Conservation (phyloP, 2,888 invertebrate genomes). For the Argyresthia goedartella region DNA sequence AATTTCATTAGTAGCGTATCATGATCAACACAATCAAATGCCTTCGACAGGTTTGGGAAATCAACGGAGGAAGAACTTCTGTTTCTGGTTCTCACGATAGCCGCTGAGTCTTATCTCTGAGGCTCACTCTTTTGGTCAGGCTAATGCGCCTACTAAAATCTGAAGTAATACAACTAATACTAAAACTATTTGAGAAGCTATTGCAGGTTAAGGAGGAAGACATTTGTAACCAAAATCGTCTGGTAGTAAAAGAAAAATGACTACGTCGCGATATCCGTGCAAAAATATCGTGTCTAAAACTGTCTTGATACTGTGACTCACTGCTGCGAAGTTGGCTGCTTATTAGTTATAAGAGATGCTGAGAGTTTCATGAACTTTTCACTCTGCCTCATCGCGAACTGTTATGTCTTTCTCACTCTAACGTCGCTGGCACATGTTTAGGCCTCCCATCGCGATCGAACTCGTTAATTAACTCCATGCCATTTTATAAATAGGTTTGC, state of each 20-base stretch:
- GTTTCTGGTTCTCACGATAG: no score
- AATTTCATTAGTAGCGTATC: no score
- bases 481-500: constrained; percentile 15
- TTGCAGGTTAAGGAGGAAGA: background rate
- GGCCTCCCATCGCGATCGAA: constrained; percentile 39
- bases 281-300: constrained; percentile 24
- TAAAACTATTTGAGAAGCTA: no score
- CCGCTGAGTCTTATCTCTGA: no score
- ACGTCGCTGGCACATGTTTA: constrained; percentile 27
- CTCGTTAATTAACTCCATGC: constrained; percentile 57
- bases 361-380: constrained; percentile 39
- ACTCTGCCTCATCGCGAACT: constrained; percentile 26
- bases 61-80: no score
- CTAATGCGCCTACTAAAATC: no score
- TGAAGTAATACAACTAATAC: no score
- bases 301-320: constrained; percentile 40
- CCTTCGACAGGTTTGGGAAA: no score
- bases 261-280: constrained; percentile 14
- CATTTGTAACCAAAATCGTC: constrained; percentile 16
- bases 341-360: constrained; percentile 22
- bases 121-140: no score
- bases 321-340: constrained; percentile 36
- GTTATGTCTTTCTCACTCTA: constrained; percentile 37
- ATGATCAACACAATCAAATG: no score
- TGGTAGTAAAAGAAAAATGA: constrained; percentile 6